Percentiles rank a stretch among this genome's conserved stretches.
Evolutionary conservation across 2,797 vertebrate genomes (phyloP).

Genomic region (Helostoma temminkii): DNA sequence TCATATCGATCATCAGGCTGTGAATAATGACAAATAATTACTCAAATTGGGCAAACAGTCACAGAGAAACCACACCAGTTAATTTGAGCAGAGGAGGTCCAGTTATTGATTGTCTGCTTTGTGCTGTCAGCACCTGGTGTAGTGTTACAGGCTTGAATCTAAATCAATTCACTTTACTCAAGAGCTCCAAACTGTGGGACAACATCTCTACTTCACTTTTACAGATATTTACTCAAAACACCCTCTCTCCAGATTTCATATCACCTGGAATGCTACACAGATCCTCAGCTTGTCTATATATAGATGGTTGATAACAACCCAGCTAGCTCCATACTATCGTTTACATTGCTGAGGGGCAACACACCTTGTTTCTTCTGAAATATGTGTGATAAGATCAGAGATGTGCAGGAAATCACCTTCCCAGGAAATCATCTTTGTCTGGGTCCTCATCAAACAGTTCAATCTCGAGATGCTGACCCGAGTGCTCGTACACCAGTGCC

Average conservation of each 20-base stretch:
- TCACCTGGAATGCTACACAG: neutral
- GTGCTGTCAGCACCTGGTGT: constrained; percentile 23
- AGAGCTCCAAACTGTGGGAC: constrained; percentile 13
- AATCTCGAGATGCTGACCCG: constrained; percentile 95
- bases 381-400: constrained; percentile 19
- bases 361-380: constrained; percentile 3
- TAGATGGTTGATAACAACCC: neutral
- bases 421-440: constrained; percentile 98
- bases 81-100: constrained; percentile 27
- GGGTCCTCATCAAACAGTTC: constrained; percentile 98
- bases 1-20: constrained; percentile 96
- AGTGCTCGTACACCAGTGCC: constrained; percentile 94
- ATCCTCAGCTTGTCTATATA: neutral
- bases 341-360: neutral
- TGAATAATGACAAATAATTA: constrained; percentile 51
- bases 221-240: constrained; percentile 2
- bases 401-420: constrained; percentile 85
- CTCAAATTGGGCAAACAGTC: constrained; percentile 26
- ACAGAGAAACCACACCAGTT: constrained; percentile 39
- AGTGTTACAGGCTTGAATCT: constrained; percentile 39
- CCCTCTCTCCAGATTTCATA: neutral
- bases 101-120: constrained; percentile 47
- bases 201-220: constrained; percentile 15
- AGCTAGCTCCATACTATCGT: neutral
- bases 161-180: constrained; percentile 52